Evolutionary conservation across 2,797 vertebrate species (phyloP).

Genomic region (Tapirus indicus): DNA sequence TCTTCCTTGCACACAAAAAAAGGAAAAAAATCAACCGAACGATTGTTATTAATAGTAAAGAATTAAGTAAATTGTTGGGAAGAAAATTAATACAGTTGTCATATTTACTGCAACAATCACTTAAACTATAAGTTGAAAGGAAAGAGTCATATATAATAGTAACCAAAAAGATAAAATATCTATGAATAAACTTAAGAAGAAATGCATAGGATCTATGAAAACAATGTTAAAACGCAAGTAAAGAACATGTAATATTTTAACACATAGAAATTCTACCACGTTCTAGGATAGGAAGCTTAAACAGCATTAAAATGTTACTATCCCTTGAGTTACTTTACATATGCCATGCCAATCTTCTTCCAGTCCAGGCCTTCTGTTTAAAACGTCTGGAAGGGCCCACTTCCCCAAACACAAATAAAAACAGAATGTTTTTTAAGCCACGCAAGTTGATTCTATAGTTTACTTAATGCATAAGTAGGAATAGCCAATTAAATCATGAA

Average conservation of each 20-base stretch:
- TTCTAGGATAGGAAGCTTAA: background rate
- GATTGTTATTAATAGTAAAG: slow-evolving; percentile 6
- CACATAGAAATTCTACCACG: background rate
- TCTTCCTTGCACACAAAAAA: too few species aligned
- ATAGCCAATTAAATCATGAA: background rate
- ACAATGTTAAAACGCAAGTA: background rate
- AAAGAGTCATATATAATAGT: background rate
- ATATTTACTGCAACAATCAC: background rate
- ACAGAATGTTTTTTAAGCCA: background rate
- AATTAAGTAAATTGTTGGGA: background rate
- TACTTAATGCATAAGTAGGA: background rate
- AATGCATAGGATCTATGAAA: background rate
- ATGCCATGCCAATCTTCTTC: slow-evolving; percentile 51
- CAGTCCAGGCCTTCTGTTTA: slow-evolving; percentile 62
- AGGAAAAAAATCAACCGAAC: background rate
- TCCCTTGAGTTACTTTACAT: background rate
- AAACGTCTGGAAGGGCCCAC: slow-evolving; percentile 57
- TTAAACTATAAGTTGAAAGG: background rate
- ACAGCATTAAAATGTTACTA: background rate
- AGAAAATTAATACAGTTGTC: background rate
- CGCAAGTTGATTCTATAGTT: background rate
- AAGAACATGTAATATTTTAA: background rate
- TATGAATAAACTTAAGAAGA: background rate
- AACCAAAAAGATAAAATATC: background rate
- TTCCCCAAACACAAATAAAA: background rate